phyloP scores from a whole-genome alignment of 2,113 vertebrate genomes.

The Camelus bactrianus region DNA sequence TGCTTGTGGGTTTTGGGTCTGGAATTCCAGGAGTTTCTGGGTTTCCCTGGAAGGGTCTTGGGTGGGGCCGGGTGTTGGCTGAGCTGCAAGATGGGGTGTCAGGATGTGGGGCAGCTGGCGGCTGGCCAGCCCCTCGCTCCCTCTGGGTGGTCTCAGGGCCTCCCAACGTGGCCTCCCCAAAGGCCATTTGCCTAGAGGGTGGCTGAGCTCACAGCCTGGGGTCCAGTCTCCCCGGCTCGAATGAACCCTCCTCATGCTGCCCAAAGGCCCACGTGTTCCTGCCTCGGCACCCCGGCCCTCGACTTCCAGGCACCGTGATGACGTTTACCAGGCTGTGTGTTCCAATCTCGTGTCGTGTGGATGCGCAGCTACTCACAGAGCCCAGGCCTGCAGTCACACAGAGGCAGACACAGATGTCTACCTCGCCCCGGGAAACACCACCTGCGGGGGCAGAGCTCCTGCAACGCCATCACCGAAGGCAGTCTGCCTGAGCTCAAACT shows the following conservation, averaged over 20 bases:
- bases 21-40: not conserved
- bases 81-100: not conserved
- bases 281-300: not conserved
- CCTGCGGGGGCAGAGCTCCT: rapidly evolving
- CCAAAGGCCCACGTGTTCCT: not conserved
- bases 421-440: rapidly evolving
- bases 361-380: not conserved
- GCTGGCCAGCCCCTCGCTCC: no score
- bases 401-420: rapidly evolving
- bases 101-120: rapidly evolving
- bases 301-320: no score
- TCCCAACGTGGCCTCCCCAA: not conserved
- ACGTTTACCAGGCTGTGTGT: rapidly evolving
- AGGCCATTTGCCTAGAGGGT: not conserved
- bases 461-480: rapidly evolving
- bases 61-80: not conserved
- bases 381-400: no score
- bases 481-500: rapidly evolving
- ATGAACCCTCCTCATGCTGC: no score
- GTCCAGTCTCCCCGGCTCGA: not conserved
- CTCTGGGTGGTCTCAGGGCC: not conserved
- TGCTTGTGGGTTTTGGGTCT: not conserved
- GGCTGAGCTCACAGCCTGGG: not conserved
- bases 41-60: not conserved
- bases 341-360: rapidly evolving